Evolutionary conservation across 37 sponge, comb jelly and placozoan genomes (phyloP), one percentile per base, ranked within the genome.

Genomic region (Aplysina aerophoba): DNA sequence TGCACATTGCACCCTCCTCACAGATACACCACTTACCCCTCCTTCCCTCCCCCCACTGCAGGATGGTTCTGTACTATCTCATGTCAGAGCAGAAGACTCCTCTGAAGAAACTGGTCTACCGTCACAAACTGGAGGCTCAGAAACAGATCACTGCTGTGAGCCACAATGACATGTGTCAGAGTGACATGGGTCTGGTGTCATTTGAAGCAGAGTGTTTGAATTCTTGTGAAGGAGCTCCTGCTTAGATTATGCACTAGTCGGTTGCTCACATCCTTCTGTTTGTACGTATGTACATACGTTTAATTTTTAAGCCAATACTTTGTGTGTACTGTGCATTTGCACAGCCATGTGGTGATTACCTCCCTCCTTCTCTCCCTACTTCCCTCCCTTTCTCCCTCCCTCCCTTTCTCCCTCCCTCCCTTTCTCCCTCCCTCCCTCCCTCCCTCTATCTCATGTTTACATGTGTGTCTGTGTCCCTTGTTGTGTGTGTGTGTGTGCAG

Each of bases 81-180:
- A 30, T 94, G 41, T 88, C 85, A 74, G 85, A 86, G 40, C 63
- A 36, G 1, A 75, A 74, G 50, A 61, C 91, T 16, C 89, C 94
- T 3, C 31, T 88, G 17, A 87, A 88, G 22, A 94, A 94, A 84
- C 87, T 78, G 16, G 59, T 88, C 21, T 91, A 81, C 80, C 89
- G 85, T 74, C 80, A 75, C 19, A 93, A 84, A 66, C 66, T 93
- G 65, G 73, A 81, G 34, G 80, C 75, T 25, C 69, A 83, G 35
- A 89, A 86, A 0, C 93, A 93, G 55, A 81, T 93, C 35, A 21
- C 73, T 35, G 20, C 30, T 2, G 73, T 34, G 28, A 71, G 73
- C 8, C 50, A 44, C 50, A 44, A 8, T 44, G 50, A n/a, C n/a
- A n/a, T n/a, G n/a, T n/a, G n/a, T n/a, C n/a, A n/a, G n/a, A n/a